Conservation (phyloP, 2,113 vertebrate species). For the Saguinus imperator region DNA sequence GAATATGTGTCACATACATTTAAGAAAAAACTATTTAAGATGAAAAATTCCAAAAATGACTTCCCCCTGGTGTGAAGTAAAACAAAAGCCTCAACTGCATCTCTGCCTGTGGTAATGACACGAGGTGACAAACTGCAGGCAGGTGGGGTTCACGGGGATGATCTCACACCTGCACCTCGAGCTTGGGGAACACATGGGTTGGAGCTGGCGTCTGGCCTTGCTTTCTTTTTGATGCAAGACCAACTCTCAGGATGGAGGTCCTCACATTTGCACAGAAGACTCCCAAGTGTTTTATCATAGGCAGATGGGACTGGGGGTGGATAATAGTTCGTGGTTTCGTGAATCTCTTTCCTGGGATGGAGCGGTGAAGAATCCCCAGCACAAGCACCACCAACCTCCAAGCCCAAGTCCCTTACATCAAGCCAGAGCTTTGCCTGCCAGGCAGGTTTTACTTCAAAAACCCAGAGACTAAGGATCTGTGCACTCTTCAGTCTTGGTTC, state of each 20-base stretch:
- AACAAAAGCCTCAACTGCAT: slow-evolving; percentile 71
- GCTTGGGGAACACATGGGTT: slow-evolving; percentile 69
- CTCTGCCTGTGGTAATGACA: slow-evolving; percentile 73
- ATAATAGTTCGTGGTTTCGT: background rate
- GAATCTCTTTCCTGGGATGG: background rate
- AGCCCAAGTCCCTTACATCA: background rate
- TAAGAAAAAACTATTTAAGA: slow-evolving; percentile 78
- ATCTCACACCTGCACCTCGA: slow-evolving; percentile 73
- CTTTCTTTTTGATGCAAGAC: slow-evolving; percentile 60
- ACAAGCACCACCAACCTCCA: background rate
- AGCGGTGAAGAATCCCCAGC: background rate
- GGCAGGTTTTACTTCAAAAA: background rate
- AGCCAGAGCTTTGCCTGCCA: background rate
- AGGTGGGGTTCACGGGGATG: slow-evolving; percentile 75
- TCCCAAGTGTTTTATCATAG: slow-evolving; percentile 41
- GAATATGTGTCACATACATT: slow-evolving; percentile 80
- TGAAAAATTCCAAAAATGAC: slow-evolving; percentile 79
- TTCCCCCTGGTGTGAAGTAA: slow-evolving; percentile 79
- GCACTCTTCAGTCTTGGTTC: background rate
- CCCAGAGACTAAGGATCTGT: background rate
- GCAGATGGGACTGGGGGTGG: background rate
- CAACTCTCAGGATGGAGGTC: slow-evolving; percentile 42
- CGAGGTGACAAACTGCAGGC: slow-evolving; percentile 78
- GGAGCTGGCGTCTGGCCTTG: slow-evolving; percentile 68
- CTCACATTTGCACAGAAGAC: slow-evolving; percentile 18